Evolutionary conservation across 1,140 invertebrate genomes (phyloP).

Genomic region (Drosophila ananassae): DNA sequence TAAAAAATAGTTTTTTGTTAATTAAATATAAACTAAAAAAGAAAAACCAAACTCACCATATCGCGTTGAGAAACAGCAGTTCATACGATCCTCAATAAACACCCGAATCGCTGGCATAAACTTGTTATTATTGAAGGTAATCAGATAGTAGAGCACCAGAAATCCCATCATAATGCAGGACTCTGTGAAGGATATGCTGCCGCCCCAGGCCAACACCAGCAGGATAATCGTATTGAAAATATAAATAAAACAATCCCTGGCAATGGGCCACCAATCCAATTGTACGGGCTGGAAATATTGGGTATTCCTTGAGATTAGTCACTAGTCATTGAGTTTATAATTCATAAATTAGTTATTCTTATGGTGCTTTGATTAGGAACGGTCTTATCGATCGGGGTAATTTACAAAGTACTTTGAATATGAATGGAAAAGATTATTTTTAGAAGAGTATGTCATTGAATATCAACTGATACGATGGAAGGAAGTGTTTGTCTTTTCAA

Average conservation of each 20-base stretch:
- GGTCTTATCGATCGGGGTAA: background rate
- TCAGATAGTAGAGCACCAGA: constrained; percentile 88
- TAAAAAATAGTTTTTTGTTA: background rate
- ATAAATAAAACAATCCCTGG: constrained; percentile 93
- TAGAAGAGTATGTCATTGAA: background rate
- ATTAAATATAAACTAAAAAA: background rate
- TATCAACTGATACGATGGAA: background rate
- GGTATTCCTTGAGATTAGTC: background rate
- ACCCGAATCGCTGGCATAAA: constrained; percentile 82
- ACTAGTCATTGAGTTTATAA: background rate
- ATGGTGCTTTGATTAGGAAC: background rate
- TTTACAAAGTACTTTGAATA: background rate
- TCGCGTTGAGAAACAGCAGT: constrained; percentile 79
- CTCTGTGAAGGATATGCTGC: constrained; percentile 91
- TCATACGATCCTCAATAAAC: constrained; percentile 81
- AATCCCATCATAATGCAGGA: constrained; percentile 88
- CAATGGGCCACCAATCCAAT: constrained; percentile 93
- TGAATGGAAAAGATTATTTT: background rate
- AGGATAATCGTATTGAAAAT: constrained; percentile 90
- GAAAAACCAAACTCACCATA: constrained; percentile 55
- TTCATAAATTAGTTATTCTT: background rate
- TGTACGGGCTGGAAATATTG: constrained; percentile 88
- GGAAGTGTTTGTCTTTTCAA: background rate
- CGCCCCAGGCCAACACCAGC: constrained; percentile 92
- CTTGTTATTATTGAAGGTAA: constrained; percentile 86